Evolutionary conservation across 2,797 vertebrate genomes (phyloP).

Genomic region (Chiroxiphia lanceolata): DNA sequence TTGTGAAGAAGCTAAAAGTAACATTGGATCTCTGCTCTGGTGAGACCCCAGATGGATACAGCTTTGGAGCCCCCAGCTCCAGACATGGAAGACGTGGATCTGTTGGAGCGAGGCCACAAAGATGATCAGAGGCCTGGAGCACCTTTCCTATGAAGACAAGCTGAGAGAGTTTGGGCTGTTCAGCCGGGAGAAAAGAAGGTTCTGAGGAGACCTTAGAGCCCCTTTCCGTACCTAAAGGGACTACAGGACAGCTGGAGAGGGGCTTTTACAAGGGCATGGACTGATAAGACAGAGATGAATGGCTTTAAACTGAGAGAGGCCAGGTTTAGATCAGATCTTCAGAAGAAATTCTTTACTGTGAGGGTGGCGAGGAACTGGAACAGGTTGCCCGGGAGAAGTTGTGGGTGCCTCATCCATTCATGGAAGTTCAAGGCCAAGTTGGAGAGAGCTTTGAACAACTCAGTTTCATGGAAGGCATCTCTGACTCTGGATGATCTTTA

Average conservation of each 20-base stretch:
- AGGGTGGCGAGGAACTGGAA: not conserved
- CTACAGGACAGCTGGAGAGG: not conserved
- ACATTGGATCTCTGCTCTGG: not conserved
- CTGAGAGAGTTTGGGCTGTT: not conserved
- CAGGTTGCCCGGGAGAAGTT: not conserved
- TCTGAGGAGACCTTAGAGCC: not conserved
- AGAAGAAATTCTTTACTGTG: not conserved
- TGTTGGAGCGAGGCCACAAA: not conserved
- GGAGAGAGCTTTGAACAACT: not conserved
- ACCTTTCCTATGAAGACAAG: not conserved
- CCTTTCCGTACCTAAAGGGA: not conserved
- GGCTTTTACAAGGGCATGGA: not conserved
- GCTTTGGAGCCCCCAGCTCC: not conserved
- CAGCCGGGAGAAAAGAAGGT: not conserved
- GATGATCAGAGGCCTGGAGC: not conserved
- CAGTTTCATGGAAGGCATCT: not conserved
- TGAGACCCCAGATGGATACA: not conserved
- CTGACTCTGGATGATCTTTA: not conserved
- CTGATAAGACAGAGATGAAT: not conserved
- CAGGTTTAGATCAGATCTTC: not conserved
- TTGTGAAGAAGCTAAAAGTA: not conserved
- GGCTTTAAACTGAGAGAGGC: not conserved
- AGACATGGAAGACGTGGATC: not conserved
- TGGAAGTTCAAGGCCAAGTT: not conserved
- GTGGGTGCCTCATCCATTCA: not conserved